Evolutionary conservation across 1,140 invertebrate species (phyloP).

Genomic region (Acyrthosiphon pisum): DNA sequence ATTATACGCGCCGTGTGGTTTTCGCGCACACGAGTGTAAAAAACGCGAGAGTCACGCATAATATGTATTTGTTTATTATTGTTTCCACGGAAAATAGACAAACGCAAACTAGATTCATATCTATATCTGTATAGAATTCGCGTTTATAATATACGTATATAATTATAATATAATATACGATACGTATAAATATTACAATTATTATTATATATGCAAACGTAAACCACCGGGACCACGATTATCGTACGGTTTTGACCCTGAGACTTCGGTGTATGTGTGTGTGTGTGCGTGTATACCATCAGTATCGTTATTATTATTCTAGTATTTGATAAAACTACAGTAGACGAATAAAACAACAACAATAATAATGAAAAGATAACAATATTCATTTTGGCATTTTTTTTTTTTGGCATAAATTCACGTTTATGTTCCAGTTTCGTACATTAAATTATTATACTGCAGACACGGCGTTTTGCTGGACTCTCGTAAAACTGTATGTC

Average conservation of each 20-base stretch:
- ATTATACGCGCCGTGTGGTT: neutral
- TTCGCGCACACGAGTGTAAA: neutral
- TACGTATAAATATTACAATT: neutral
- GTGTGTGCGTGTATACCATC: neutral
- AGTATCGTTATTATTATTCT: neutral
- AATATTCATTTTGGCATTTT: neutral
- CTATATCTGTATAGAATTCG: too few relatives aligned
- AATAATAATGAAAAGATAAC: neutral
- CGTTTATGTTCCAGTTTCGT: neutral
- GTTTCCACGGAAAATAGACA: neutral
- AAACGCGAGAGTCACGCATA: neutral
- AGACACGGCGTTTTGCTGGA: neutral
- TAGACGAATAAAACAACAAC: neutral
- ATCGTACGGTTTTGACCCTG: neutral
- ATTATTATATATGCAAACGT: neutral
- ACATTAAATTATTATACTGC: neutral
- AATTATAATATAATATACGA: neutral
- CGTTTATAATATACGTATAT: neutral
- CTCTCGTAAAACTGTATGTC: neutral
- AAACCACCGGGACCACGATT: neutral
- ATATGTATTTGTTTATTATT: neutral
- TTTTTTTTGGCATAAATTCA: neutral
- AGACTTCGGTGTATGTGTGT: neutral
- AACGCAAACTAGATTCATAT: neutral
- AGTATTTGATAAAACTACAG: neutral